Base-by-base conservation (phyloP, 2,797 vertebrate genomes). In the Serranus cabrilla region DNA sequence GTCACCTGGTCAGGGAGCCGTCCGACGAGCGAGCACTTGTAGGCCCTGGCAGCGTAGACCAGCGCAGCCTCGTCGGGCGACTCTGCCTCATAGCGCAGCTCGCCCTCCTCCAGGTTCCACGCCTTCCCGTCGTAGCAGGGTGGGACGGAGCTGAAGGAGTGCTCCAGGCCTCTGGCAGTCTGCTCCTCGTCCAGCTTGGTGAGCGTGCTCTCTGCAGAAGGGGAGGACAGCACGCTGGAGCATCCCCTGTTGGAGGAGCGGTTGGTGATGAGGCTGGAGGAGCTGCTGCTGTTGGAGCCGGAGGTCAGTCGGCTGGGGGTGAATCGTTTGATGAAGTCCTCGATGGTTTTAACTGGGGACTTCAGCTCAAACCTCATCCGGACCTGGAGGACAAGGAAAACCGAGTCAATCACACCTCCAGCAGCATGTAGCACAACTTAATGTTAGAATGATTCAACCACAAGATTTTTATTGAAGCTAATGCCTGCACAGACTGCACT, bases 301-400 rank as follows among this genome's bases (percentile, higher is more conserved):
- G 96, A 96, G 23, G 97, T 96, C 81, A 99, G 90, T 20, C 98
- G 97, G 81, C 97, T 98, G 1, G 98, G 97, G 0, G 98, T 97
- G 93, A 99, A 97, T 80, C 96, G 96, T 23, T 97, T 96, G 67
- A 99, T 98, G 85, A 99, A 99, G 72, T 97, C 97, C 88, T 99
- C 98, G 2, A 99, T 96, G 14, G 98, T 98, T 92, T 99, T 99
- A 34, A 99, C 98, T 0, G 98, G 97, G 7, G 98, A 99, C 91
- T 98, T 99, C 23, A 97, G 76, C 91, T 98, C 97, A 31, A 95
- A 96, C 74, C 96, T 92, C 91, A 95, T 93, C 49, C 97, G 95
- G 64, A 98, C 97, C 98, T 99, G 84, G 0, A 71, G 17, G 37
- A 72, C 4, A 46, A 66, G 2, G 7, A 51, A 21, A 40, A 49